These are phyloP conservation scores for Graphium colonna DNA, from an alignment of 2,888 invertebrate genomes.

Conservation along the genomic window DNA sequence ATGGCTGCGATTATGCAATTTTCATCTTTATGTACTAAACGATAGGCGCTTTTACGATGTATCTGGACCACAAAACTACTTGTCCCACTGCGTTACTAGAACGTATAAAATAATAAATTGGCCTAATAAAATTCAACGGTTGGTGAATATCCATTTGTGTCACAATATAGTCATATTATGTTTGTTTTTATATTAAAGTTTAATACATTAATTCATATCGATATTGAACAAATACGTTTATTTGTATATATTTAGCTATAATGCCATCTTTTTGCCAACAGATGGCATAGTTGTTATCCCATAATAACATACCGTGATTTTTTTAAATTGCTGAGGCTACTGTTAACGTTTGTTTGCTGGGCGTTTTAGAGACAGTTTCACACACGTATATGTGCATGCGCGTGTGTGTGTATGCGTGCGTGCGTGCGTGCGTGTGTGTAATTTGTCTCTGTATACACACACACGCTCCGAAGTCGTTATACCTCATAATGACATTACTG, in stretches of 20 bases:
- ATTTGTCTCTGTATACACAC: no score
- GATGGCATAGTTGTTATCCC: no score
- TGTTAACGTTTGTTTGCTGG: no score
- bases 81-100: background rate
- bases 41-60: slow-evolving; percentile 4
- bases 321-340: no score
- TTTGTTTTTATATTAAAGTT: background rate
- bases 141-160: background rate
- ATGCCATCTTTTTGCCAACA: no score
- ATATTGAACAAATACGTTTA: background rate
- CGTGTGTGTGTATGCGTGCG: no score
- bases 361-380: no score
- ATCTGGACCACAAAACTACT: background rate
- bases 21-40: background rate
- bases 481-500: no score
- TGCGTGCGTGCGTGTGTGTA: no score
- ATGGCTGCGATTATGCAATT: slow-evolving; percentile 15
- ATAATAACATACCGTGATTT: no score
- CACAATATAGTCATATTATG: background rate
- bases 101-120: slow-evolving; percentile 8
- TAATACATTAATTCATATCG: background rate
- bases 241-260: background rate
- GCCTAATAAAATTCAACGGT: slow-evolving; percentile 9
- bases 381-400: no score
- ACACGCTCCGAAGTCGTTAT: no score